These are phyloP conservation scores for Elmis aenea DNA, from an alignment of 2,888 invertebrate genomes.

Conservation along the genomic window DNA sequence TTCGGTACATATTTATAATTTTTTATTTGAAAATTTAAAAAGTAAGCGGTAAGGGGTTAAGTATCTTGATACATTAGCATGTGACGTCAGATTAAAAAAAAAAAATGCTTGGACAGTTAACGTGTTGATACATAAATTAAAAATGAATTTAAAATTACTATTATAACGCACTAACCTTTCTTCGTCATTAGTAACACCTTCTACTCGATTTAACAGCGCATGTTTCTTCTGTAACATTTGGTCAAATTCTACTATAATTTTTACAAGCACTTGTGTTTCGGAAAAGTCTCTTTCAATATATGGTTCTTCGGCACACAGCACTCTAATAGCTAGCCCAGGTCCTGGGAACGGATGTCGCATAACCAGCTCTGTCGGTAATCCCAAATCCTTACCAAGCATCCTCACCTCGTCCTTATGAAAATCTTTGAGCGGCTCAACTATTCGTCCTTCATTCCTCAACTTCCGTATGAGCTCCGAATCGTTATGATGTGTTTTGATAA, in stretches of 20 bases:
- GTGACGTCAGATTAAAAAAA: too few species aligned
- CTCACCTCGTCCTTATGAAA: constrained; percentile 87
- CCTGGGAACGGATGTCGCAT: constrained; percentile 98
- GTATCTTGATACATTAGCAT: too few species aligned
- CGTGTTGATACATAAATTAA: background rate
- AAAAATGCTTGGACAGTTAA: too few species aligned
- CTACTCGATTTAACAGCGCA: constrained; percentile 81
- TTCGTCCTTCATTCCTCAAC: constrained; percentile 70
- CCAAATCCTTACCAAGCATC: constrained; percentile 81
- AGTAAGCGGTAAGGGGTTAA: too few species aligned
- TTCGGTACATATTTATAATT: too few species aligned
- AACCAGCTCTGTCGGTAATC: constrained; percentile 80
- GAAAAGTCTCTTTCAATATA: constrained; percentile 92
- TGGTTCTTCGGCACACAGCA: constrained; percentile 93
- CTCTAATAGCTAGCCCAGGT: constrained; percentile 94
- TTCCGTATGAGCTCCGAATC: constrained; percentile 89
- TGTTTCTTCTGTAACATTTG: constrained; percentile 90
- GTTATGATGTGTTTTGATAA: constrained; percentile 99
- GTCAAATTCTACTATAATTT: constrained; percentile 90
- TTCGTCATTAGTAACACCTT: constrained; percentile 68
- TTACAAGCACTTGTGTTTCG: constrained; percentile 92
- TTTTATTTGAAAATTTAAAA: too few species aligned
- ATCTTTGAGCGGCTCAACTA: constrained; percentile 96
- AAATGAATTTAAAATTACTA: background rate
- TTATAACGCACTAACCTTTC: too few species aligned